Evolutionary conservation across 2,113 vertebrate species (phyloP).

Genomic region (Tetraodon nigroviridis): DNA sequence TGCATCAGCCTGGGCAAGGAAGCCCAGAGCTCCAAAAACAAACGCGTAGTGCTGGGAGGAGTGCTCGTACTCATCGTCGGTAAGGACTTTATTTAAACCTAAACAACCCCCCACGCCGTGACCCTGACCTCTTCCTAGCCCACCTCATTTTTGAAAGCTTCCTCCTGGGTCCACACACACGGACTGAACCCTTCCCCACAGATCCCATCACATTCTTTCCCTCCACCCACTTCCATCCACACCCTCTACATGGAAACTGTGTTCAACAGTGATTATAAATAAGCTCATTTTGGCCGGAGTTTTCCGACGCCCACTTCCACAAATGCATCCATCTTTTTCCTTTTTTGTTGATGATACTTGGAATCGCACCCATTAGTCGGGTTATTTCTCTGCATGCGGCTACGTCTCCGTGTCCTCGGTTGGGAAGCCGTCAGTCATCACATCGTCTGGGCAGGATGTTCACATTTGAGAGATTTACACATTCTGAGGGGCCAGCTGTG

Average conservation of each 20-base stretch:
- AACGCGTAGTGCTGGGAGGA: slow-evolving; percentile 84
- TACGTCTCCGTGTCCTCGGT: too few relatives aligned
- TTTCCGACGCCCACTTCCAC: slow-evolving; percentile 33
- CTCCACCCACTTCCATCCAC: slow-evolving; percentile 59
- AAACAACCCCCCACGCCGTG: background rate
- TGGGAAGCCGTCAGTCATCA: too few relatives aligned
- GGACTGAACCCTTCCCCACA: slow-evolving; percentile 17
- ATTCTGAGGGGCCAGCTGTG: too few relatives aligned
- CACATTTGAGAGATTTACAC: too few relatives aligned
- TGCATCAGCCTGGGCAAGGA: slow-evolving; percentile 89
- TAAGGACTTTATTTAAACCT: slow-evolving; percentile 64
- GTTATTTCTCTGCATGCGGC: too few relatives aligned
- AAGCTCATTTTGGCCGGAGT: slow-evolving; percentile 12
- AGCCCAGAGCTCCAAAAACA: slow-evolving; percentile 85
- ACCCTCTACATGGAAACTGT: slow-evolving; percentile 50
- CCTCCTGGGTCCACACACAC: slow-evolving; percentile 29
- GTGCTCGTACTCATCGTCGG: slow-evolving; percentile 85
- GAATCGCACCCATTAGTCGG: too few relatives aligned
- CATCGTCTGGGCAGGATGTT: too few relatives aligned
- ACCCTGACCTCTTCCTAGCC: background rate
- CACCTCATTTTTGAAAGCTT: slow-evolving; percentile 4
- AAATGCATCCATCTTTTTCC: slow-evolving; percentile 4
- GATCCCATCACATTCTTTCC: slow-evolving; percentile 52
- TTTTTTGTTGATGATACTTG: background rate
- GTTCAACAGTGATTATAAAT: slow-evolving; percentile 19